Base-by-base conservation (phyloP, 2,888 invertebrate genomes). In the Harpalus rufipes region DNA sequence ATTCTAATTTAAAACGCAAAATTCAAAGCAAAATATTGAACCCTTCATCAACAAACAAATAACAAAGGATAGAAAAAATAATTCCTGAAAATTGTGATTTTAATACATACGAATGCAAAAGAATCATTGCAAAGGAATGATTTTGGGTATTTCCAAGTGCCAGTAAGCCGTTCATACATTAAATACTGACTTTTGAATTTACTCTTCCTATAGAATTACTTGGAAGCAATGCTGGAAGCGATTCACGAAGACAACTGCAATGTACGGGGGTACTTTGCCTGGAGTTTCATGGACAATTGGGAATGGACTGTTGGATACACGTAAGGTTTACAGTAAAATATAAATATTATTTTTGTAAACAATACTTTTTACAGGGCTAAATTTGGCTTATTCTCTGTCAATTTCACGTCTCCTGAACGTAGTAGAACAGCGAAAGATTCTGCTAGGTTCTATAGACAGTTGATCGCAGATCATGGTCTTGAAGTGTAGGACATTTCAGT, bases 201-300 rank as follows among this genome's bases (percentile, higher is more conserved):
- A 44, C 10, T 68, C 88, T 88, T 51, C 83, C 21, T 1, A 21
- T 32, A 90, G 90, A 89, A 90, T 0, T 93, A 93, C 87, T 87
- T 94, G 12, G 89, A 91, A 18, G 88, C 92, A 0, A 80, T 93
- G 14, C 90, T 92, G 63, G 87, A 90, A 1, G 93, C 94, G 0
- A 88, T 94, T 0, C 87, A 88, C 0, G 91, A 92, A 58, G 94
- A 95, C 88, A 92, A 92, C 0, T 94, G 93, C 86, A 91, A 92
- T 78, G 92, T 95, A 0, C 89, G 91, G 7, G 96, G 94, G 0
- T 97, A 96, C 88, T 93, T 95, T 0, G 93, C 94, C 82, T 96
- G 96, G 96, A 95, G 95, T 86, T 90, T 97, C n/a, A 92, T 97
- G 90, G 97, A 97, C 88, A 96, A 96, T 89, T 96, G 95, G 90